Evolutionary conservation across 2,113 vertebrate genomes (phyloP).

Genomic region (Megalops atlanticus): DNA sequence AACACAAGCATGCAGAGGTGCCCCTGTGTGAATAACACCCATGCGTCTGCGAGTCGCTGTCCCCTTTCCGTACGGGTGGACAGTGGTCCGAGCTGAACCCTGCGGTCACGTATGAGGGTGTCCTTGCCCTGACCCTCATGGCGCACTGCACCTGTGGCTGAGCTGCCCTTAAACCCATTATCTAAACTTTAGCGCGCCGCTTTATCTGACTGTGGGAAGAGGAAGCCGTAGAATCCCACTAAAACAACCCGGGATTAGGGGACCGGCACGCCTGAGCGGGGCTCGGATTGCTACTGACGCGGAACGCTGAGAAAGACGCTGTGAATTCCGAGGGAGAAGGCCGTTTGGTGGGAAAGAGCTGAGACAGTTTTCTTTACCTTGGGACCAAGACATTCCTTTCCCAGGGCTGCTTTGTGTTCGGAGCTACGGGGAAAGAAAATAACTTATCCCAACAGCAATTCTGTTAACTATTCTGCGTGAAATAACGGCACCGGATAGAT

Average conservation of each 20-base stretch:
- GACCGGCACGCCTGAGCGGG: constrained; percentile 69
- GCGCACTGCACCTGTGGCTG: constrained; percentile 69
- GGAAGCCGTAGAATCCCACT: constrained; percentile 78
- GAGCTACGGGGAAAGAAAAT: constrained; percentile 73
- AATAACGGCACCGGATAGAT: constrained; percentile 52
- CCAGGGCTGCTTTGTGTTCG: constrained; percentile 73
- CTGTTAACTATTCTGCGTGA: constrained; percentile 60
- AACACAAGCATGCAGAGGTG: not conserved
- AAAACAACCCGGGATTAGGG: constrained; percentile 82
- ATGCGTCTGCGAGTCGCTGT: not conserved
- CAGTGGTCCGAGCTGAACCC: not conserved
- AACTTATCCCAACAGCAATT: constrained; percentile 66
- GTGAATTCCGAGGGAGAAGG: constrained; percentile 70
- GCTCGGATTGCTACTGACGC: constrained; percentile 77
- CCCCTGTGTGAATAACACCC: not conserved
- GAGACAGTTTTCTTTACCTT: constrained; percentile 79
- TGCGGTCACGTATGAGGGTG: constrained; percentile 20
- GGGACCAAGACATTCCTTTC: constrained; percentile 82
- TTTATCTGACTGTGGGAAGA: constrained; percentile 83
- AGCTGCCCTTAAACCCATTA: constrained; percentile 58
- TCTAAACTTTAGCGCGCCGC: constrained; percentile 67
- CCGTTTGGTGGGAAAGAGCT: constrained; percentile 70
- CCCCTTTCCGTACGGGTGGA: not conserved
- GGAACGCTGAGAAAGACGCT: constrained; percentile 80
- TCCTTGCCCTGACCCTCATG: constrained; percentile 61